Conservation (phyloP, 1,140 invertebrate genomes). For the Sinella curviseta region DNA sequence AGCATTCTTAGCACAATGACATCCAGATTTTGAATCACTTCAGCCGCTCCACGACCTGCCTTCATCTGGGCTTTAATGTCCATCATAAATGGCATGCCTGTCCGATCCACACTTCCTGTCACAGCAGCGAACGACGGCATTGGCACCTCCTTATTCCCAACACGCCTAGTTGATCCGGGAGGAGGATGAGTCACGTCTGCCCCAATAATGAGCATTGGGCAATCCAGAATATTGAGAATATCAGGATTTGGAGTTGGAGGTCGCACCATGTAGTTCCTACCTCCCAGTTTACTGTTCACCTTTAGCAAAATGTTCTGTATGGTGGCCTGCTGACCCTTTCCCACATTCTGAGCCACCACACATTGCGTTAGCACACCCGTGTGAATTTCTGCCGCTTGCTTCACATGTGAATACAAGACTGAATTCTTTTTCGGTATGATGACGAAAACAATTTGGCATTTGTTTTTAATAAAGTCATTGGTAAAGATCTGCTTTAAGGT, state of each 20-base stretch:
- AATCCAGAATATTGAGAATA: constrained; percentile 38
- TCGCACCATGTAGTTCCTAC: constrained; percentile 70
- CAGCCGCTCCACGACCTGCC: constrained; percentile 45
- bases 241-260: neutral
- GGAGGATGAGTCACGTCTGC: constrained; percentile 87
- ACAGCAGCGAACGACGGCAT: constrained; percentile 42
- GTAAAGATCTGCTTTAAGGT: neutral
- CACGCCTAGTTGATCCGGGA: constrained; percentile 55
- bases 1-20: constrained; percentile 50
- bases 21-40: constrained; percentile 51
- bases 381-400: constrained; percentile 60
- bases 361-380: constrained; percentile 80
- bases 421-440: constrained; percentile 35
- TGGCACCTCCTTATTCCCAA: neutral
- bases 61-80: constrained; percentile 41
- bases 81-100: constrained; percentile 48
- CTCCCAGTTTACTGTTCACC: constrained; percentile 82
- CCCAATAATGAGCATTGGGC: constrained; percentile 71
- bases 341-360: constrained; percentile 65
- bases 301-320: constrained; percentile 76
- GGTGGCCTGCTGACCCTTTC: constrained; percentile 56
- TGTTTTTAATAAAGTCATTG: neutral
- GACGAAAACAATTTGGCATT: constrained; percentile 32
- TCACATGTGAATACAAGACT: constrained; percentile 25
- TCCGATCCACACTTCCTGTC: constrained; percentile 35